Percentiles rank a stretch among this genome's conserved stretches.
Evolutionary conservation across 2,797 vertebrate species (phyloP).

Genomic region (Botia kubotai): DNA sequence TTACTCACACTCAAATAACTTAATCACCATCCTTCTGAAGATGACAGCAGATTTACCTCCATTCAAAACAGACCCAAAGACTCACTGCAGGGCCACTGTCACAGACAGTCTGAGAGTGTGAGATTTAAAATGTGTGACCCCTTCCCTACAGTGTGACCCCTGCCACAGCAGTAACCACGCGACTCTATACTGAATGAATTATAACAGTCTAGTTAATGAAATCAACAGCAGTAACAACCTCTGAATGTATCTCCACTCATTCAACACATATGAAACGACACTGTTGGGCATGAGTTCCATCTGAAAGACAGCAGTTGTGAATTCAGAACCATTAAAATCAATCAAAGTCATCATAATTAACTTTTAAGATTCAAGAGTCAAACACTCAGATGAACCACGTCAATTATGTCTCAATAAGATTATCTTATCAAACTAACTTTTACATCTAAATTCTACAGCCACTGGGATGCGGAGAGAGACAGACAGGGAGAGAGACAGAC

Average conservation of each 20-base stretch:
- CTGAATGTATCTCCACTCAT: slow-evolving; percentile 75
- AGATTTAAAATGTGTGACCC: too few species aligned
- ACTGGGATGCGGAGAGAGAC: slow-evolving; percentile 1
- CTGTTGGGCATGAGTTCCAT: slow-evolving; percentile 73
- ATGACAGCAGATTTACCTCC: slow-evolving; percentile 65
- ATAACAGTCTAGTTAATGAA: slow-evolving; percentile 83
- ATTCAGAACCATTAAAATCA: slow-evolving; percentile 65
- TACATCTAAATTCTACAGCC: slow-evolving; percentile 44
- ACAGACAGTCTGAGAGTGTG: too few species aligned
- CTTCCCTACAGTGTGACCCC: slow-evolving; percentile 9
- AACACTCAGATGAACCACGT: slow-evolving; percentile 50
- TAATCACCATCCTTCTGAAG: slow-evolving; percentile 65
- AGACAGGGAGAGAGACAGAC: too few species aligned
- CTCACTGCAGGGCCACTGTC: slow-evolving; percentile 26
- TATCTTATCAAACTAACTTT: slow-evolving; percentile 58
- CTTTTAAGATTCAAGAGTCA: slow-evolving; percentile 46
- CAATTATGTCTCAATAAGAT: slow-evolving; percentile 58
- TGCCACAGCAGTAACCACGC: slow-evolving; percentile 34
- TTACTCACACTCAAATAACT: slow-evolving; percentile 67
- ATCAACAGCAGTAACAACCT: slow-evolving; percentile 86
- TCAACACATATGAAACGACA: slow-evolving; percentile 83
- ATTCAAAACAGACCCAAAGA: slow-evolving; percentile 54
- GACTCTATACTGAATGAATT: slow-evolving; percentile 75
- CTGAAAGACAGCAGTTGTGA: slow-evolving; percentile 64
- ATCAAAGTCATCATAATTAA: slow-evolving; percentile 10